These are phyloP conservation scores for Folsomia manolachei DNA, from an alignment of 2,888 invertebrate genomes.

Conservation along the genomic window DNA sequence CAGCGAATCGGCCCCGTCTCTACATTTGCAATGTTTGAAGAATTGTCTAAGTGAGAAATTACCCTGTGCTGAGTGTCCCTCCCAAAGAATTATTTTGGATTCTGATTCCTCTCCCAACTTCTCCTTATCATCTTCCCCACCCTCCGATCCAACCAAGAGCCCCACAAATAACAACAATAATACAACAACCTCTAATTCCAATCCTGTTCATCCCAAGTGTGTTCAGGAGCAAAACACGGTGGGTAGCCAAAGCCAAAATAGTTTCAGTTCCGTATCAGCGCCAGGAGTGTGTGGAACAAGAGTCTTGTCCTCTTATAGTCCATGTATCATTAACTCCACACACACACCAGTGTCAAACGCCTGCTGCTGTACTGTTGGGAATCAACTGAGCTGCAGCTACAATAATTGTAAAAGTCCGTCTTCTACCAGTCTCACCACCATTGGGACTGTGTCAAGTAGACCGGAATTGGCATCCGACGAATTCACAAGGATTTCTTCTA, in stretches of 20 bases:
- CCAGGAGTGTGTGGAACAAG: background rate
- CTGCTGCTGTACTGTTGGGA: slow-evolving; percentile 11
- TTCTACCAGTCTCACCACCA: background rate
- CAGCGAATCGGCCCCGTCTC: slow-evolving; percentile 49
- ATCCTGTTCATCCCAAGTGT: background rate
- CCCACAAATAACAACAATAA: slow-evolving; percentile 21
- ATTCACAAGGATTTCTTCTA: slow-evolving; percentile 24
- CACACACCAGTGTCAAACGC: background rate
- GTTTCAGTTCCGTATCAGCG: background rate
- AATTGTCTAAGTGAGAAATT: slow-evolving; percentile 43
- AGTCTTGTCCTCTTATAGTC: too few relatives aligned
- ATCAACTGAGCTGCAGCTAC: background rate
- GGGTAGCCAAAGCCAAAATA: background rate
- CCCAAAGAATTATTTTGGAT: background rate
- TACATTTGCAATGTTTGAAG: slow-evolving; percentile 49
- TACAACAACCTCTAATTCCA: slow-evolving; percentile 21
- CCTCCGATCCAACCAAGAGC: background rate
- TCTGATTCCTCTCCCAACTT: slow-evolving; percentile 4
- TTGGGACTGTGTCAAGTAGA: background rate
- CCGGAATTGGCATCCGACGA: slow-evolving; percentile 14
- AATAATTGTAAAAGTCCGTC: background rate
- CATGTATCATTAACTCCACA: background rate
- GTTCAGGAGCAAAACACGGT: background rate
- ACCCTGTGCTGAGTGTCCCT: background rate
- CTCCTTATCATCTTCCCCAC: too few relatives aligned